Conservation (phyloP, 2,888 invertebrate species). For the Aphodius granarius region DNA sequence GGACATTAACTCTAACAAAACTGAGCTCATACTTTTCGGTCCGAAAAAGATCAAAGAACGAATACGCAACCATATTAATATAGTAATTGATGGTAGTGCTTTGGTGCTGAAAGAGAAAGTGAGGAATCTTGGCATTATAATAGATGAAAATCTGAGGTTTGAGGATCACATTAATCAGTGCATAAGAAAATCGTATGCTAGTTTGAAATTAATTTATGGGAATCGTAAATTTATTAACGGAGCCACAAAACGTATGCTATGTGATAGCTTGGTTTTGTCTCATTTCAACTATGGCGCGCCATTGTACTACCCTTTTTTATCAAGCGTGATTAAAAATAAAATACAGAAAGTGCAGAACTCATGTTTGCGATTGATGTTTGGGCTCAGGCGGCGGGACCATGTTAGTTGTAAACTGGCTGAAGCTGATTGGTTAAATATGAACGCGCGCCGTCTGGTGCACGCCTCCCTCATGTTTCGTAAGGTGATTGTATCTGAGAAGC, state of each 20-base stretch:
- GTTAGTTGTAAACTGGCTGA: constrained; percentile 10
- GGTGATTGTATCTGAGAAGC: constrained; percentile 7
- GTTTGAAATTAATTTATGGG: background rate
- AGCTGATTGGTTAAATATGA: constrained; percentile 14
- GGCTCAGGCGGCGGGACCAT: constrained; percentile 5
- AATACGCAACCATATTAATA: too few relatives aligned
- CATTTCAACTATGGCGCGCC: constrained; percentile 8
- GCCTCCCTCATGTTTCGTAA: constrained; percentile 12
- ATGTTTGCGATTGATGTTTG: constrained; percentile 17
- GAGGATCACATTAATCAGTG: constrained; percentile 7
- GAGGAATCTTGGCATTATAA: background rate
- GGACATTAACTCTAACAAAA: too few relatives aligned
- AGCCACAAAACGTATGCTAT: constrained; percentile 8
- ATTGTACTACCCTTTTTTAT: constrained; percentile 12
- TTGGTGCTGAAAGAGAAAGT: background rate
- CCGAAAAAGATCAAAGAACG: too few relatives aligned
- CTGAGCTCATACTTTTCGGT: too few relatives aligned
- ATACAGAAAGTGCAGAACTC: constrained; percentile 20
- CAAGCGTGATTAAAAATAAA: background rate
- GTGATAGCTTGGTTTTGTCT: background rate
- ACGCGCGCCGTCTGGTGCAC: background rate
- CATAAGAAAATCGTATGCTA: background rate
- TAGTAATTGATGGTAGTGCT: background rate
- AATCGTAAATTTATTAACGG: background rate
- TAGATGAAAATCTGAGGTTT: constrained; percentile 13